These are phyloP conservation scores for Hydrotaea diabolus DNA, from an alignment of 2,888 invertebrate genomes.

Conservation along the genomic window DNA sequence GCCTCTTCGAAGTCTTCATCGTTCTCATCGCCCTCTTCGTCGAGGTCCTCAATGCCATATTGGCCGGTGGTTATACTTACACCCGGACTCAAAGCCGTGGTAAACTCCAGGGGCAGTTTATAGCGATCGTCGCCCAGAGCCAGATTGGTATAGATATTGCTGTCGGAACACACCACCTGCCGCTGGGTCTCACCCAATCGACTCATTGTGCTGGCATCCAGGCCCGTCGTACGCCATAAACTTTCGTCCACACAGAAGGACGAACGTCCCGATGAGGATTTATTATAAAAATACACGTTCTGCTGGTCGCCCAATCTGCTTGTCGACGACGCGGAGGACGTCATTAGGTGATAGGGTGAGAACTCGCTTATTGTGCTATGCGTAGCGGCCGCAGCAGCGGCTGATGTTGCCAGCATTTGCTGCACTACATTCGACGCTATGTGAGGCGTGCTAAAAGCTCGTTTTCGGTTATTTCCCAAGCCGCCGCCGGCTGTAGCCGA, in stretches of 20 bases:
- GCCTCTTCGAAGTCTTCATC: conserved; percentile 73
- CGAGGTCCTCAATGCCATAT: conserved; percentile 63
- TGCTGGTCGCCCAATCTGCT: conserved; percentile 6
- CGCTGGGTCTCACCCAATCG: conserved; percentile 47
- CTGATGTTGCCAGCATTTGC: conserved; percentile 58
- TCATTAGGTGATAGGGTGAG: conserved; percentile 40
- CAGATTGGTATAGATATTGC: conserved; percentile 73
- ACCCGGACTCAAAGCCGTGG: conserved; percentile 48
- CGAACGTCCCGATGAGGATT: conserved; percentile 73
- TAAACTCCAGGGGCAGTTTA: conserved; percentile 63
- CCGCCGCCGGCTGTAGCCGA: background rate
- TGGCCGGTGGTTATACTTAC: conserved; percentile 35
- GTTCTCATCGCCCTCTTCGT: conserved; percentile 50
- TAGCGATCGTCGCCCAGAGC: conserved; percentile 72
- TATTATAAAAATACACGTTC: conserved; percentile 71
- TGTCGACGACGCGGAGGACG: conserved; percentile 32
- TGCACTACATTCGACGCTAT: conserved; percentile 68
- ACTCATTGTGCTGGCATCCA: conserved; percentile 55
- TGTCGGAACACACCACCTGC: conserved; percentile 65
- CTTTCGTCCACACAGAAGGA: conserved; percentile 75
- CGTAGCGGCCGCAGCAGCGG: conserved; percentile 51
- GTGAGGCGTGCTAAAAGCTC: conserved; percentile 78
- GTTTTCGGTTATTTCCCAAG: conserved; percentile 72
- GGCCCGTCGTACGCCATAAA: conserved; percentile 70
- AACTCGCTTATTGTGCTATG: conserved; percentile 61